Conservation (phyloP, 2,797 vertebrate genomes). For the Kryptolebias ocellatus region DNA sequence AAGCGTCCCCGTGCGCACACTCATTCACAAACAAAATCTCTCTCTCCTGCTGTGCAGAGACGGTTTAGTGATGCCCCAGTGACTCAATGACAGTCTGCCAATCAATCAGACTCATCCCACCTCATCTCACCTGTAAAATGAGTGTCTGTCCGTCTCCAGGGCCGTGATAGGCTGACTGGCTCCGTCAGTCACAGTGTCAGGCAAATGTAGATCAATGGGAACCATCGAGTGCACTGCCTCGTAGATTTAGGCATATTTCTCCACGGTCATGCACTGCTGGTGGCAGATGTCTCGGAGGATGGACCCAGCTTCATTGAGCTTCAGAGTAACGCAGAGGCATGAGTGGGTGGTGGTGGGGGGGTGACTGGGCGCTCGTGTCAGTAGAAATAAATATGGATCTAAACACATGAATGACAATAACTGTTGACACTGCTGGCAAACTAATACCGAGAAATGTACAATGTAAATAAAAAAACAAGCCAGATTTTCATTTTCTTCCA, state of each 20-base stretch:
- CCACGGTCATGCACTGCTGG: conserved; percentile 76
- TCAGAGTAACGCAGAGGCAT: conserved; percentile 50
- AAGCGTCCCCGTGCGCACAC: conserved; percentile 26
- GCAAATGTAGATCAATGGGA: conserved; percentile 77
- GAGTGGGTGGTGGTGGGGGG: not conserved
- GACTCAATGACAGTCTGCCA: conserved; percentile 76
- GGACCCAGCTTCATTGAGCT: conserved; percentile 67
- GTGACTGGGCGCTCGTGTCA: conserved; percentile 39
- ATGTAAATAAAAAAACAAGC: not conserved
- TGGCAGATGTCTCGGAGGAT: conserved; percentile 75
- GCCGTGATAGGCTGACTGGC: conserved; percentile 79
- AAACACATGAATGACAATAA: conserved; percentile 19
- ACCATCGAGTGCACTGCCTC: conserved; percentile 58
- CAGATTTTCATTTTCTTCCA: conserved; percentile 6
- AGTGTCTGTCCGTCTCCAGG: conserved; percentile 74
- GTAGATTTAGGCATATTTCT: conserved; percentile 68
- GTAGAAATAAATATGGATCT: conserved; percentile 57
- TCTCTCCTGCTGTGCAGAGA: conserved; percentile 47
- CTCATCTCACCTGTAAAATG: conserved; percentile 77
- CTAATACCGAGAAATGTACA: not conserved
- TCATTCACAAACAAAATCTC: conserved; percentile 53
- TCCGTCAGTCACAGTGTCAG: conserved; percentile 79
- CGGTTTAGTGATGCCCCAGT: conserved; percentile 69
- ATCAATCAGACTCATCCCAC: conserved; percentile 72
- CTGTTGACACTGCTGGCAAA: not conserved